Base-by-base conservation (phyloP, 1,140 invertebrate species). In the Panagrolaimus sp. region DNA sequence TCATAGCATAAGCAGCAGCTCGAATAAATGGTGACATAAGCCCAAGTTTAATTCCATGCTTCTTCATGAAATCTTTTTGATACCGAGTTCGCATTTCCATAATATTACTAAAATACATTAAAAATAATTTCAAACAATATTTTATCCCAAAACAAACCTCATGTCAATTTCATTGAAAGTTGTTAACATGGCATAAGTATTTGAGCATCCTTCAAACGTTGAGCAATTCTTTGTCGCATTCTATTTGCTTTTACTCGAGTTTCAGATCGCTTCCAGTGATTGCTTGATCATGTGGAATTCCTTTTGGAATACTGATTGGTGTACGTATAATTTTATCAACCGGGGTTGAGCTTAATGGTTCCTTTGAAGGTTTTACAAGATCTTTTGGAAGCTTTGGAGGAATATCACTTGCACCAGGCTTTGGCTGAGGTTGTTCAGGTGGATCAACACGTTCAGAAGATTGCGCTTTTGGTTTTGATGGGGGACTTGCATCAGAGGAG, bases 81-180 rank as follows among this genome's bases (percentile, higher is more conserved):
- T 94, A 88, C 52, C 88, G 86, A 87, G 93, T 96, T 70, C 96
- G 88, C 88, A 98, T 91, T 69, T 94, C 91, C 86, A 97, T 97
- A 12, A 97, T 89, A 82, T 90, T 89, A 76, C 93, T 93, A 79
- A 43, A 85, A 85, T n/a, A 10, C 17, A 12, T 58, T 58, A 58
- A 28, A 2, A 24, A 73, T 38, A 24, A 68, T 14, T n/a, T n/a
- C n/a, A n/a, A n/a, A n/a, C n/a, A n/a, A 15, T 15, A 48, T 15
- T 26, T 32, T 48, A 26, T 24, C 14, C 15, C 58, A 45, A 65
- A 68, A 43, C 12, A n/a, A 46, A 75, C 75, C 62, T 72, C 96
- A 99, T 98, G 84, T 99, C 95, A 75, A 99, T 90, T 87, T 99
- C 96, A 85, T 99, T 98, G 84, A 99, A 98, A 0, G 96, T 99